phyloP scores from a whole-genome alignment of 2,797 vertebrate species.

The Epinephelus coioides region DNA sequence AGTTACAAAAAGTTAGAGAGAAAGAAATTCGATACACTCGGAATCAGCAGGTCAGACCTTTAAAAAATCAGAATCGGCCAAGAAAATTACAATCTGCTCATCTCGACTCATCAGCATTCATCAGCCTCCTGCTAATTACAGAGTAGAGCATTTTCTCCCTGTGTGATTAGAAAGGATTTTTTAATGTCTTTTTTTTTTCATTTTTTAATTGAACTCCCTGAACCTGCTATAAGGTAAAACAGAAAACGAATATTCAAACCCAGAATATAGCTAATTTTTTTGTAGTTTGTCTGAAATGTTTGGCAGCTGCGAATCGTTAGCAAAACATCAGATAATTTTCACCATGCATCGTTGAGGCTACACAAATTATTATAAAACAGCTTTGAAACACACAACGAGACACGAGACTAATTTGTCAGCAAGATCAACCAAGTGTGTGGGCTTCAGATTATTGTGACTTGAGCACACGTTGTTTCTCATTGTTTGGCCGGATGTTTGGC shows the following conservation, averaged over 20 bases:
- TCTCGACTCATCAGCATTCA: constrained; percentile 24
- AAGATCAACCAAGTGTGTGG: background rate
- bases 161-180: background rate
- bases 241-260: constrained; percentile 1
- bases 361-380: constrained; percentile 8
- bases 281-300: constrained; percentile 1
- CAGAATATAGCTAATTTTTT: background rate
- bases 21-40: too few species aligned
- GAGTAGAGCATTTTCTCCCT: constrained; percentile 24
- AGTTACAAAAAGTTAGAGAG: too few species aligned
- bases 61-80: too few species aligned
- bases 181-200: constrained; percentile 1
- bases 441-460: constrained; percentile 42
- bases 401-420: constrained; percentile 9
- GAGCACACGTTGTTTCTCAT: background rate
- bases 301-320: constrained; percentile 23
- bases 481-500: constrained; percentile 14
- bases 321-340: background rate
- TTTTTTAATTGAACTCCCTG: constrained; percentile 37
- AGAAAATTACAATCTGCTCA: too few species aligned
- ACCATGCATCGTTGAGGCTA: constrained; percentile 8
- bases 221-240: background rate
- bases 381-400: background rate
- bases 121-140: constrained; percentile 22
- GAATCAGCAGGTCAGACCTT: too few species aligned